Evolutionary conservation across 2,797 vertebrate species (phyloP).

Genomic region (Sebastes variabilis): DNA sequence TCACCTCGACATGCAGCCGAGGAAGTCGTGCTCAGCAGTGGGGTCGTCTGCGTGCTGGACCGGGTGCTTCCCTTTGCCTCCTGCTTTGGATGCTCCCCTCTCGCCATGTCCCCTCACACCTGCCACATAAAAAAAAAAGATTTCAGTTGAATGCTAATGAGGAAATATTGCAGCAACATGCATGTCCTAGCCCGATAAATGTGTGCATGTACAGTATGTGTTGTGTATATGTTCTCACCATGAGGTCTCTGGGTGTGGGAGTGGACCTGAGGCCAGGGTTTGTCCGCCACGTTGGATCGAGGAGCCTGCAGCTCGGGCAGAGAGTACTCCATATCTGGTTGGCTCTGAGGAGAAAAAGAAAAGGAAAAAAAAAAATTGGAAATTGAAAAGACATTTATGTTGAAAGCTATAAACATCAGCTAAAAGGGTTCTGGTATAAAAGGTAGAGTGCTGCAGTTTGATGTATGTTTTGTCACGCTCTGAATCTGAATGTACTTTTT

Average conservation of each 20-base stretch:
- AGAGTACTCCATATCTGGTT: slow-evolving; percentile 90
- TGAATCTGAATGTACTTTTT: neutral
- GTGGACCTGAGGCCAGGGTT: slow-evolving; percentile 82
- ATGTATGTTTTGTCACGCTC: neutral
- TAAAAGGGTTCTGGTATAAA: neutral
- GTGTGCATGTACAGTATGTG: neutral
- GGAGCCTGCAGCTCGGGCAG: slow-evolving; percentile 83
- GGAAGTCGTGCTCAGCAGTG: slow-evolving; percentile 90
- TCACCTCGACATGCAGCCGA: slow-evolving; percentile 97
- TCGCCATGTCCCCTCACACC: slow-evolving; percentile 77
- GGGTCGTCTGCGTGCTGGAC: slow-evolving; percentile 78
- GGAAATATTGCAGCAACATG: neutral
- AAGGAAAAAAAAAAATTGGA: neutral
- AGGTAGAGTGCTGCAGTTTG: neutral
- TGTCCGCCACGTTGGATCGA: slow-evolving; percentile 83
- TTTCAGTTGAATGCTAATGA: neutral
- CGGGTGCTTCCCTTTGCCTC: slow-evolving; percentile 82
- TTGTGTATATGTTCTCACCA: slow-evolving; percentile 75
- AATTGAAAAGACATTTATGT: neutral
- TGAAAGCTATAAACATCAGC: neutral
- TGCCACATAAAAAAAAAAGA: neutral
- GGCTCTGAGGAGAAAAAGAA: slow-evolving; percentile 82
- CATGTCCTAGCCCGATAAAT: neutral
- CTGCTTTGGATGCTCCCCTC: slow-evolving; percentile 71
- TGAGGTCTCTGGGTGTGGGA: slow-evolving; percentile 86